Conservation (phyloP, 1,140 invertebrate species). For the Pseudomyrmex pallidus region DNA sequence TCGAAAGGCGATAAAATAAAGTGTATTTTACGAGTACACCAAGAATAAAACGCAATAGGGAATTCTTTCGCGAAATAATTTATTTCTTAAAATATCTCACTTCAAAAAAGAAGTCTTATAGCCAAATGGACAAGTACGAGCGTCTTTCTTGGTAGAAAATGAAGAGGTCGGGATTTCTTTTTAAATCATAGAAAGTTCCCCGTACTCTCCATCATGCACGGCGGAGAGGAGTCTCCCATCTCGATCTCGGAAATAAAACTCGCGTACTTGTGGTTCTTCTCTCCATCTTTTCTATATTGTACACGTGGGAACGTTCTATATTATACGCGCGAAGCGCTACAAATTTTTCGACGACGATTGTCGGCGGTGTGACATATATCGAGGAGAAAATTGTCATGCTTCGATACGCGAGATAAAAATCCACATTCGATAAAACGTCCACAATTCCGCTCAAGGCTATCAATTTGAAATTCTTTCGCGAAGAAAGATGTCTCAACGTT, state of each 20-base stretch:
- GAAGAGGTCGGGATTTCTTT: slow-evolving; percentile 42
- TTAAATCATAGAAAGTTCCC: slow-evolving; percentile 1
- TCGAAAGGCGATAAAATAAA: not conserved
- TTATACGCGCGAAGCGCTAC: slow-evolving; percentile 41
- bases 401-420: slow-evolving; percentile 45
- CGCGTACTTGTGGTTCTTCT: slow-evolving; percentile 23
- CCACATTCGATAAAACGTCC: slow-evolving; percentile 16
- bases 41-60: not conserved
- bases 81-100: slow-evolving; percentile 36
- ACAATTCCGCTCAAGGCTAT: slow-evolving; percentile 17
- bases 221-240: not conserved
- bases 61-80: slow-evolving; percentile 30
- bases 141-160: slow-evolving; percentile 6
- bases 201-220: slow-evolving; percentile 15
- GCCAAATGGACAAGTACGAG: slow-evolving; percentile 10
- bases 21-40: not conserved
- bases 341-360: slow-evolving; percentile 41
- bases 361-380: slow-evolving; percentile 7
- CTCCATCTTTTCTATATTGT: slow-evolving; percentile 6
- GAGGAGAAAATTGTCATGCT: slow-evolving; percentile 45
- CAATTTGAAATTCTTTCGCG: slow-evolving; percentile 43
- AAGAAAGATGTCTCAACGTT: not conserved
- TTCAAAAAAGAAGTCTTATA: slow-evolving; percentile 31
- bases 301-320: slow-evolving; percentile 15
- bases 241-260: slow-evolving; percentile 54